These are phyloP conservation scores for Chromobotia macracanthus DNA, from an alignment of 2,797 vertebrate species.

Conservation along the genomic window DNA sequence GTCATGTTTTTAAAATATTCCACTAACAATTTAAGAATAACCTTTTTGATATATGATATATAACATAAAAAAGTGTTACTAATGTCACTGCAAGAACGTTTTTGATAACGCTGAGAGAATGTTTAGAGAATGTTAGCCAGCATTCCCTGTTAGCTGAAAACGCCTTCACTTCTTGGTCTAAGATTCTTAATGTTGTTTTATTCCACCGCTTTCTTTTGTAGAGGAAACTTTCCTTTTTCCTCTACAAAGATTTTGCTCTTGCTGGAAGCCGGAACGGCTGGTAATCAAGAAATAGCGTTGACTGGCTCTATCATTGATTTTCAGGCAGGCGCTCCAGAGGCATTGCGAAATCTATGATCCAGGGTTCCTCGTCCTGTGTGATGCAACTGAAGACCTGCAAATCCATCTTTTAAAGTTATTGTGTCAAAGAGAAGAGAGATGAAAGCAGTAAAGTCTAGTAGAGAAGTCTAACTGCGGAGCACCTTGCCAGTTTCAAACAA, in stretches of 20 bases:
- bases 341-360: conserved; percentile 66
- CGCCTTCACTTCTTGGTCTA: conserved; percentile 27
- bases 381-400: conserved; percentile 60
- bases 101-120: too few species aligned
- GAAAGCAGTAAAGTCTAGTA: conserved; percentile 33
- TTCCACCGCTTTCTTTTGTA: background rate
- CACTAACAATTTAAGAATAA: too few species aligned
- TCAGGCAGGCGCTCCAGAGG: conserved; percentile 69
- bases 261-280: conserved; percentile 12
- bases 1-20: too few species aligned
- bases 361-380: conserved; percentile 50
- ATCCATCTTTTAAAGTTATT: conserved; percentile 65
- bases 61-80: too few species aligned
- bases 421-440: conserved; percentile 45
- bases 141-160: background rate
- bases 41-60: too few species aligned
- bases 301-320: conserved; percentile 71
- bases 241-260: conserved; percentile 1
- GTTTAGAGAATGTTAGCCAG: too few species aligned
- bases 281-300: conserved; percentile 70
- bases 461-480: conserved; percentile 13
- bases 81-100: too few species aligned
- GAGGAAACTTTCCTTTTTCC: background rate
- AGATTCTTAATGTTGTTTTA: background rate
- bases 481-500: conserved; percentile 14